Base-by-base conservation (phyloP, 2,888 invertebrate genomes). In the Phorcus lineatus region DNA sequence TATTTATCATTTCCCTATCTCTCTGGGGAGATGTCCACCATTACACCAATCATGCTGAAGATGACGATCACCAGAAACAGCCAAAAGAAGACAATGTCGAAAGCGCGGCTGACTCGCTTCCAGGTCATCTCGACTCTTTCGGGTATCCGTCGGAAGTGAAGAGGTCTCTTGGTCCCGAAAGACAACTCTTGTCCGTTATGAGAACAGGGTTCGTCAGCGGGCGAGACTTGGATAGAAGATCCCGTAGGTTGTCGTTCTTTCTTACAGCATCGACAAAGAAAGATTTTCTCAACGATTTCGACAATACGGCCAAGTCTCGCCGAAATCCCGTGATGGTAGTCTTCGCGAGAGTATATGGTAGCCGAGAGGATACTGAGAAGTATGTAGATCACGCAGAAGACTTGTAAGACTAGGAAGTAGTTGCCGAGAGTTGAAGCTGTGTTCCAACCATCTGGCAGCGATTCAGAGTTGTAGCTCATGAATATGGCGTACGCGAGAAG, bases 51-150 rank as follows among this genome's bases (percentile, higher is more conserved):
- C 74, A 74, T 52, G 24, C 47, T 74, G 22, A 22, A 19, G 24
- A 74, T 9, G 22, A 74, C 24, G 24, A 40, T 24, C 13, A 74
- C 6, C 9, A 74, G 22, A 17, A 74, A 74, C 4, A 74, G 47
- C 24, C 47, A 40, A 19, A 74, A 74, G 52, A 47, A 74, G 24
- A 74, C n/a, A 7, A 52, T 74, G 24, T 74, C 74, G 47, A 74
- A 52, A 22, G 74, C 52, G 9, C 74, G 40, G 13, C 74, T 74
- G 22, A 74, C 74, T 22, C 24, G n/a, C 52, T 74, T 52, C 74
- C 74, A 74, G 19, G 47, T 74, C 47, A 74, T 52, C 22, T 52
- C 74, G n/a, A 24, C 53, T 19, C 40, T 52, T 28, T 24, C 24
- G 0, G 74, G 74, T 52, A 24, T 70, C 19, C 47, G 70, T 28